Base-by-base conservation (phyloP, 2,888 invertebrate species). In the Phyllotreta cruciferae region DNA sequence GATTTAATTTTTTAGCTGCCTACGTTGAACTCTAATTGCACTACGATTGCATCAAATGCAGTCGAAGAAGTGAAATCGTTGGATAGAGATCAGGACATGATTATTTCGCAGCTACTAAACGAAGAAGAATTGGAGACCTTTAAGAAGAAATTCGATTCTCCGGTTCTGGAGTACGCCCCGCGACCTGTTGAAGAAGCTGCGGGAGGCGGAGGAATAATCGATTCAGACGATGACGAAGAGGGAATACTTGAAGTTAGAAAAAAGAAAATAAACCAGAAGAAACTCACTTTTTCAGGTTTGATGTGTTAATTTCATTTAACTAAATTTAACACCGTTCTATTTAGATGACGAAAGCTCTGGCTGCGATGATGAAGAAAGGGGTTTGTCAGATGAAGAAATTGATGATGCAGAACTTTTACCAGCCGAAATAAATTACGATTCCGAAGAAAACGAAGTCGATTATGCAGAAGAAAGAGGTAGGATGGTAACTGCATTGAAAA, bases 371-470 rank as follows among this genome's bases (percentile, higher is more conserved):
- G 76, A 79, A 64, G 78, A 75, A 47, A 80, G 77, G 64, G 76
- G 77, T 49, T 75, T 78, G 62, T 76, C 79, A 24, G 79, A 77
- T 69, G 71, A 69, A 2, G 82, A 82, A 6, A 77, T 79, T 64
- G 77, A 69, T 13, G 60, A 61, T 37, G 62, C 45, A 45, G 47
- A 57, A 39, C 63, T 4, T 24, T 24, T 24, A 24, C 24, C 67
- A 7, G 73, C 71, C 47, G 72, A 78, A 63, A 83, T 91, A 1
- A 90, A 90, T 73, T 93, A 93, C 74, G 93, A 93, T 79, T 93
- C 93, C 0, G 93, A 93, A 78, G 93, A 93, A 80, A 93, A 93
- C 80, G 93, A 93, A 77, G 78, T 86, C 65, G 84, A 75, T 54
- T 62, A 45, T 35, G 36, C 60, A 24, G 56, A 64, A 13, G 66